Base-by-base conservation (phyloP, 2,797 vertebrate genomes). In the Vultur gryphus region DNA sequence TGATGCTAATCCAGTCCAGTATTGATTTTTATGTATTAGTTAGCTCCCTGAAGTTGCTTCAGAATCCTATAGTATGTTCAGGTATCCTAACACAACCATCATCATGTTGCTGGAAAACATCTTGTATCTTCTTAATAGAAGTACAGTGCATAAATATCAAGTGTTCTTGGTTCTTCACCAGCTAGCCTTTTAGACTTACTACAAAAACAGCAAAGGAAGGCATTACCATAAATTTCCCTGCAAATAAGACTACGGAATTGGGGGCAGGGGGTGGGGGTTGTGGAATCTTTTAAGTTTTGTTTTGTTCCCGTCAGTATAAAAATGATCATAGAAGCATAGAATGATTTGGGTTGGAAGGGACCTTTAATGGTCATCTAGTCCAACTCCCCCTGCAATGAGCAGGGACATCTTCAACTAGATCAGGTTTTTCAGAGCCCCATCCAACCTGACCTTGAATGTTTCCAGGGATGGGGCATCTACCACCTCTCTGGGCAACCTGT, bases 261-360 rank as follows among this genome's bases (percentile, higher is more conserved):
- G 2, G 23, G 3, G 6, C 21, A 48, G 6, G 18, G 17, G 8
- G 7, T 1, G 4, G 18, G 7, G 4, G 43, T 7, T 37, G 37
- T 37, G 37, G 31, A n/a, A 23, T 78, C 26, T 72, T 78, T 71
- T 14, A 65, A 59, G 19, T 76, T 84, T 62, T 85, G 4, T 46
- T 87, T 70, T 52, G 3, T 83, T 90, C 17, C 52, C 6, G 35
- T 85, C n/a, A 41, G 1, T 91, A 23, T 58, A 33, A 69, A 88
- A 88, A 57, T 65, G 3, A 29, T 79, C 18, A 33, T 13, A 84
- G 51, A n/a, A 57, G 57, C 33, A 29, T 13, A 46, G 62, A 76
- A 76, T 52, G 8, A 21, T 48, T 81, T 81, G 43, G 14, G 16
- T 79, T n/a, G 54, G 46, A 84, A 82, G n/a, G 20, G 23, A 49